Evolutionary conservation across 1,140 invertebrate genomes (phyloP).

Genomic region (Leptinotarsa defecta): DNA sequence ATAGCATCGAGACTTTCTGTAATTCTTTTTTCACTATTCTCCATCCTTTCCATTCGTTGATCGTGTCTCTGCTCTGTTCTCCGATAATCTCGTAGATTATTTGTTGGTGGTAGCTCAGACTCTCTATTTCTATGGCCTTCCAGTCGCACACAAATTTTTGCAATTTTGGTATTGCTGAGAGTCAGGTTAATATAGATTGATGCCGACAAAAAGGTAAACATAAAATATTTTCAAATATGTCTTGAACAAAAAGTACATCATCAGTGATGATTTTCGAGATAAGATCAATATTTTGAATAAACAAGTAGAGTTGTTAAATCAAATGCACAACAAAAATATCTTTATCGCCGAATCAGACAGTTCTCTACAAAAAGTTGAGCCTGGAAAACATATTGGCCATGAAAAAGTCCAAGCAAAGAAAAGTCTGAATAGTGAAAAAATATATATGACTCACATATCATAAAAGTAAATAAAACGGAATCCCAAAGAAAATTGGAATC

Average conservation of each 20-base stretch:
- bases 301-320: too few species aligned
- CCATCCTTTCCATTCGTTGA: too few species aligned
- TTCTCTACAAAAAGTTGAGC: background rate
- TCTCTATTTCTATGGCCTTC: too few species aligned
- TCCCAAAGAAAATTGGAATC: too few species aligned
- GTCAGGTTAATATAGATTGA: conserved; percentile 16
- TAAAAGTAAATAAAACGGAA: background rate
- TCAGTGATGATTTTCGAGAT: background rate
- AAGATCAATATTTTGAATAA: background rate
- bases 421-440: background rate
- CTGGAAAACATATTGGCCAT: background rate
- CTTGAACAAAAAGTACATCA: background rate
- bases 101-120: too few species aligned
- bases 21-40: too few species aligned
- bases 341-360: background rate
- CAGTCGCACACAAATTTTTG: too few species aligned
- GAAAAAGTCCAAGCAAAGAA: background rate
- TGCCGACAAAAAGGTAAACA: background rate
- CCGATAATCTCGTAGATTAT: too few species aligned
- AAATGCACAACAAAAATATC: background rate
- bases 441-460: background rate
- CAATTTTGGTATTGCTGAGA: too few species aligned
- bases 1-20: too few species aligned
- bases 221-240: background rate
- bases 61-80: too few species aligned